phyloP scores from a whole-genome alignment of 2,113 vertebrate species.

The Cinclus cinclus region DNA sequence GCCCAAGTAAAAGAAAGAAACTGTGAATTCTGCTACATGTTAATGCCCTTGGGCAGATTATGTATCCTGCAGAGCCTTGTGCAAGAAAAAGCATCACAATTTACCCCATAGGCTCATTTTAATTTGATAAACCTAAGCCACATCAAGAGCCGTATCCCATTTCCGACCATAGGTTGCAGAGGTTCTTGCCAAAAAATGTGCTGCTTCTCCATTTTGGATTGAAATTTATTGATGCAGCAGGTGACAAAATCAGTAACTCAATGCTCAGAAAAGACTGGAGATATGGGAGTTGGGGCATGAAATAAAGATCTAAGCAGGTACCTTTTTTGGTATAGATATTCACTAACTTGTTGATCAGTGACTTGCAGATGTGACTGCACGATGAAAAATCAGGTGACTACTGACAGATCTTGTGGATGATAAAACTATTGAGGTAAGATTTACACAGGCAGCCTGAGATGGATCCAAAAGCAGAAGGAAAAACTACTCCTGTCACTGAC shows the following conservation, averaged over 20 bases:
- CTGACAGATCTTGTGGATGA: neutral
- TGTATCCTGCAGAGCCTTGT: neutral
- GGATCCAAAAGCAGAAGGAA: neutral
- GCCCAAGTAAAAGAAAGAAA: neutral
- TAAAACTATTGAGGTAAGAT: neutral
- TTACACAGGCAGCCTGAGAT: neutral
- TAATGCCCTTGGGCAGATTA: neutral
- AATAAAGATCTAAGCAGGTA: neutral
- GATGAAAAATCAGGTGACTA: neutral
- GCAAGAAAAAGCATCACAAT: neutral
- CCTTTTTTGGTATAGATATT: conserved; percentile 32
- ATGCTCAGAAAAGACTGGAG: conserved; percentile 4
- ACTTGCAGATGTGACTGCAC: conserved; percentile 25
- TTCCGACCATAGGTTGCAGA: neutral
- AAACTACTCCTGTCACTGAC: neutral
- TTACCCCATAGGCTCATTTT: neutral
- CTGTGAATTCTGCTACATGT: neutral
- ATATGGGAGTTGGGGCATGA: neutral
- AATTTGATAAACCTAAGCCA: neutral
- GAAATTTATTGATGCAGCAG: conserved; percentile 57
- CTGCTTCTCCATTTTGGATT: conserved; percentile 38
- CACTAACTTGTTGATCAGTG: conserved; percentile 16
- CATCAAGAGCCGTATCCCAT: neutral
- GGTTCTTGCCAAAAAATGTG: conserved; percentile 19
- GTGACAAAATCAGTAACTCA: conserved; percentile 49